Evolutionary conservation across 37 sponge, comb jelly and placozoan genomes (phyloP), one percentile per base, ranked within the genome.

Genomic region (Axinella damicornis): DNA sequence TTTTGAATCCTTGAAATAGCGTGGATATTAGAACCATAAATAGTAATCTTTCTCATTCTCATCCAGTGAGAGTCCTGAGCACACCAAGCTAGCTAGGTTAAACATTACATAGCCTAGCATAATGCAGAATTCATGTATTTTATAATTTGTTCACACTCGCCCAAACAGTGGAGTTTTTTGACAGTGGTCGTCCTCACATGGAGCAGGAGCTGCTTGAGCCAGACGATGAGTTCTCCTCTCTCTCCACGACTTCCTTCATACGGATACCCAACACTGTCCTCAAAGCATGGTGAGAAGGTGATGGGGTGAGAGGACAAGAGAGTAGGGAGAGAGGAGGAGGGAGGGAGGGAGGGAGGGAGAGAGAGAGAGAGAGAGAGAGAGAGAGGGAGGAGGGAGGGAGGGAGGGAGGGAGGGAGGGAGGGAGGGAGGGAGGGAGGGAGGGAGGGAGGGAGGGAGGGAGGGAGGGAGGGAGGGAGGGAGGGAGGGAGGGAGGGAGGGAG

Each of bases 141-240:
- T 46, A 46, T 46, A 12, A 9, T 46, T 12, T 46, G 46, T 35
- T 5, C 35, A 31, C 37, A 36, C 21, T 6, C 16, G 22, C n/a
- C n/a, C n/a, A n/a, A n/a, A n/a, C 64, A 85, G 86, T 77, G 66
- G 86, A 85, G 15, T 85, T 85, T 55, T 69, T 85, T 55, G 78
- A 77, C 68, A 60, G 35, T 37, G 62, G 52, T 19, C 78, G 90
- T 30, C 17, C 54, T 71, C 80, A 83, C 25, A 32, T 89, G 54
- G 69, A 83, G 57, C 90, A 89, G 58, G 90, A 89, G 73, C 65
- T 89, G 22, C 61, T 89, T 32, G 84, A 69, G n/a, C 74, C 90
- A 34, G 90, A 89, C 6, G 84, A 83, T 41, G 86, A 85, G 63
- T 89, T 83, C 64, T 71, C 90, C 53, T 71, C 90, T 2, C 62